phyloP scores from a whole-genome alignment of 2,797 vertebrate genomes.

The Halcyon leucocephala region DNA sequence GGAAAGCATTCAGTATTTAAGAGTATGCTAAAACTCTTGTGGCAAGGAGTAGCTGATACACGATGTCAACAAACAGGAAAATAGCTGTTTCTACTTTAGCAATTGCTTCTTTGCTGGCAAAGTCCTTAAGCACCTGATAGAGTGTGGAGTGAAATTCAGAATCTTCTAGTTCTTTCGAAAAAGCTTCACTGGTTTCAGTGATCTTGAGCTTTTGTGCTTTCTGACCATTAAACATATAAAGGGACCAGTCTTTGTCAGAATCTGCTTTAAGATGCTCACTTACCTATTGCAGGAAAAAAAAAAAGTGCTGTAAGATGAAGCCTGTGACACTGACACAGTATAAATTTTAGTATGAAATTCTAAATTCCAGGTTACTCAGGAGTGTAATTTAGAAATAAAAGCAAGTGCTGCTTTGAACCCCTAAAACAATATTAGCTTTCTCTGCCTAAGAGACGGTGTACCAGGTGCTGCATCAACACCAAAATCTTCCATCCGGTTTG shows the following conservation, averaged over 20 bases:
- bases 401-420: not conserved
- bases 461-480: not conserved
- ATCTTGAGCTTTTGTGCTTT: slow-evolving; percentile 84
- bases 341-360: not conserved
- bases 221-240: slow-evolving; percentile 85
- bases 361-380: not conserved
- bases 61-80: slow-evolving; percentile 76
- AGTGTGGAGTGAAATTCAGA: slow-evolving; percentile 91
- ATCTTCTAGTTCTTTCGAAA: slow-evolving; percentile 81
- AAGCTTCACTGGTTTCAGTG: slow-evolving; percentile 78
- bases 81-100: slow-evolving; percentile 45
- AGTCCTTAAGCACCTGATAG: slow-evolving; percentile 88
- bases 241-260: slow-evolving; percentile 71
- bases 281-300: slow-evolving; percentile 70
- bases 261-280: slow-evolving; percentile 76
- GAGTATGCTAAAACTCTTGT: slow-evolving; percentile 84
- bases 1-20: not conserved
- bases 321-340: not conserved
- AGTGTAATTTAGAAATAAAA: not conserved
- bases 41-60: slow-evolving; percentile 84
- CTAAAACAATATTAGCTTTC: not conserved
- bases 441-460: not conserved
- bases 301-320: not conserved
- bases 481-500: not conserved
- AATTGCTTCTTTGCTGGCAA: slow-evolving; percentile 74